A percentile compares a stretch with the other conserved stretches of the same genome.
These are phyloP conservation scores for Pithecia hirsuta DNA, from an alignment of 2,797 vertebrate genomes.

Conservation along the genomic window DNA sequence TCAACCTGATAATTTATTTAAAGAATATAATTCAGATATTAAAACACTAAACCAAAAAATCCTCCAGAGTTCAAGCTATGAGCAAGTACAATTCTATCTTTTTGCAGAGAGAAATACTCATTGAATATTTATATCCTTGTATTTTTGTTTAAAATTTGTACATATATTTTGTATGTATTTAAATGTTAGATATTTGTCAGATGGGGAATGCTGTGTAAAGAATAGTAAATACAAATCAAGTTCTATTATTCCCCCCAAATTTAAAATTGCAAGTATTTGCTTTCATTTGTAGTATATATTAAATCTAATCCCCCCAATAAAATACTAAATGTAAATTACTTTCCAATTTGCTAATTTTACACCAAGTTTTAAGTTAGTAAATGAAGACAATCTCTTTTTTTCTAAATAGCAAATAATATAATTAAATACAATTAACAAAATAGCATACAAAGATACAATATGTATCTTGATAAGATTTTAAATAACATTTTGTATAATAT, in stretches of 20 bases:
- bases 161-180: neutral
- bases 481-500: conserved; percentile 75
- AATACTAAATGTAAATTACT: conserved; percentile 37
- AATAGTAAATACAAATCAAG: neutral
- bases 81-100: neutral
- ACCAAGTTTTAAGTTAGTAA: conserved; percentile 49
- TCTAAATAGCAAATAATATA: conserved; percentile 39
- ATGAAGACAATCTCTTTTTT: conserved; percentile 7
- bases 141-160: neutral
- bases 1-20: conserved; percentile 7
- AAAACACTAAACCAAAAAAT: neutral
- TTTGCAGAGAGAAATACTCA: neutral
- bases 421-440: conserved; percentile 65
- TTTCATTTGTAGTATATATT: conserved; percentile 20
- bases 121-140: neutral
- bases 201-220: neutral
- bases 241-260: neutral
- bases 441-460: conserved; percentile 38
- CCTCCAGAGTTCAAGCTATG: neutral
- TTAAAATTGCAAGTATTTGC: neutral
- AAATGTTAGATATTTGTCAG: neutral
- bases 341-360: conserved; percentile 37
- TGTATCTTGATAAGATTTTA: conserved; percentile 68
- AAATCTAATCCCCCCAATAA: neutral
- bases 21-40: neutral